Percentiles rank a stretch among this genome's conserved stretches.
phyloP scores from a whole-genome alignment of 2,888 invertebrate species.

The Caenorhabditis drosophilae region DNA sequence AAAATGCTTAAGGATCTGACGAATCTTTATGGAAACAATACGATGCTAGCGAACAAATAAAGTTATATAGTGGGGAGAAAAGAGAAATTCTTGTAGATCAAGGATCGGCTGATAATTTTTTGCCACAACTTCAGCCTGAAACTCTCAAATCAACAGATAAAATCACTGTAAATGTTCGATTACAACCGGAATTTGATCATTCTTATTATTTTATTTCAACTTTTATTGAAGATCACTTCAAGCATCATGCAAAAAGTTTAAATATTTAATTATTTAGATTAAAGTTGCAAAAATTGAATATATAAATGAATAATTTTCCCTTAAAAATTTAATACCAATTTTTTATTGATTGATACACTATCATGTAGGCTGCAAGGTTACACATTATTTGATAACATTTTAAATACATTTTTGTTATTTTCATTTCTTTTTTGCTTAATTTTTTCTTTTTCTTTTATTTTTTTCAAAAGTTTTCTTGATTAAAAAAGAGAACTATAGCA shows the following conservation, averaged over 20 bases:
- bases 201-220: slow-evolving; percentile 89
- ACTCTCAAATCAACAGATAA: slow-evolving; percentile 27
- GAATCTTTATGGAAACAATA: slow-evolving; percentile 75
- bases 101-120: slow-evolving; percentile 51
- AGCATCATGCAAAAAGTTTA: slow-evolving; percentile 78
- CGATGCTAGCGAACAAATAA: slow-evolving; percentile 85
- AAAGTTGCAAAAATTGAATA: too few relatives aligned
- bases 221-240: slow-evolving; percentile 89
- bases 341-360: neutral
- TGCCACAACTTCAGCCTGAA: slow-evolving; percentile 48
- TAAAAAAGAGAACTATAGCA: neutral
- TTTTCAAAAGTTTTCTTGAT: too few relatives aligned
- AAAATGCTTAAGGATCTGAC: slow-evolving; percentile 70
- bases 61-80: slow-evolving; percentile 83
- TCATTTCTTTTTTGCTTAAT: slow-evolving; percentile 1
- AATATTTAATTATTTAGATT: neutral
- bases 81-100: slow-evolving; percentile 83
- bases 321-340: too few relatives aligned
- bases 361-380: neutral
- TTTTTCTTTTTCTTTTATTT: neutral
- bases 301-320: too few relatives aligned
- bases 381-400: slow-evolving; percentile 1
- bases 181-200: slow-evolving; percentile 84
- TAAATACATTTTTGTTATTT: neutral
- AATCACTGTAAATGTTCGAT: slow-evolving; percentile 25